phyloP scores from a whole-genome alignment of 2,888 invertebrate species.

The Drosophila ezoana region DNA sequence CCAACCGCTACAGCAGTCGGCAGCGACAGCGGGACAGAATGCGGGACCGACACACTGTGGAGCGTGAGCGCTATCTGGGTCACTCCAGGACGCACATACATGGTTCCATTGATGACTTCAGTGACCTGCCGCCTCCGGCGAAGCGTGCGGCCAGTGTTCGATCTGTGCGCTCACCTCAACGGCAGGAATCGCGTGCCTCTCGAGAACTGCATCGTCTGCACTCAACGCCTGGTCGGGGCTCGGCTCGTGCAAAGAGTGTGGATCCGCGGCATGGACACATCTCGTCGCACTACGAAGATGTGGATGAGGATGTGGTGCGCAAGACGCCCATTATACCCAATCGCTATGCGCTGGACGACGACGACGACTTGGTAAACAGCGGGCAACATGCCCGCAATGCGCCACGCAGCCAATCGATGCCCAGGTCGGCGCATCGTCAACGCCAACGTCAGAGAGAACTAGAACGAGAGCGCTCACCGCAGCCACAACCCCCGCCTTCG shows the following conservation, averaged over 20 bases:
- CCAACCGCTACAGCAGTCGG: constrained; percentile 80
- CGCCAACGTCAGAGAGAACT: constrained; percentile 61
- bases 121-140: constrained; percentile 63
- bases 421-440: constrained; percentile 77
- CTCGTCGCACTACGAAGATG: constrained; percentile 77
- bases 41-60: constrained; percentile 85
- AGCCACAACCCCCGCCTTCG: constrained; percentile 47
- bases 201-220: constrained; percentile 79
- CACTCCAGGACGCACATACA: constrained; percentile 79
- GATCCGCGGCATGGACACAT: constrained; percentile 77
- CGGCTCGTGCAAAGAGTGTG: constrained; percentile 81
- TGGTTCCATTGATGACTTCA: constrained; percentile 77
- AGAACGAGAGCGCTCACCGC: constrained; percentile 61
- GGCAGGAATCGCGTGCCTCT: constrained; percentile 63
- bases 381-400: constrained; percentile 47
- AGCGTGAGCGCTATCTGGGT: constrained; percentile 85
- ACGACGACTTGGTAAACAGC: constrained; percentile 52
- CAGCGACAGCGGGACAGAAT: constrained; percentile 80
- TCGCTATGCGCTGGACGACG: constrained; percentile 88
- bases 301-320: constrained; percentile 84
- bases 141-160: constrained; percentile 82
- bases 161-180: constrained; percentile 76
- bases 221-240: constrained; percentile 64
- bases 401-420: constrained; percentile 83
- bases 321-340: constrained; percentile 89